Percentiles rank a stretch among this genome's conserved stretches.
These are phyloP conservation scores for roundworm (Caenorhabditis elegans) DNA, from an alignment of 1,140 invertebrate species.

Conservation along the genomic window DNA sequence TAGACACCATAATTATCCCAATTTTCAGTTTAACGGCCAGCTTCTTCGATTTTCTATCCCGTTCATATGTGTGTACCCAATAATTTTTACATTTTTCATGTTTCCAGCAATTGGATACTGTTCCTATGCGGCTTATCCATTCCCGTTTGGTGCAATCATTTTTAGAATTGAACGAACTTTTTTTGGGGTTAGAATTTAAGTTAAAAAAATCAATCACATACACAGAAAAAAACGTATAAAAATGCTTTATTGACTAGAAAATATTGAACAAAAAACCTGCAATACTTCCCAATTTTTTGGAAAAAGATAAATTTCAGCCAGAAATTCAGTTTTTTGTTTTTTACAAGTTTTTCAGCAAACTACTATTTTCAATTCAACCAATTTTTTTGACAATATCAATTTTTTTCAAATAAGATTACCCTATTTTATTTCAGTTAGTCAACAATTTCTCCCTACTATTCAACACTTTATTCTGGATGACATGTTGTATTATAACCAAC, in stretches of 20 bases:
- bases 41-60: background rate
- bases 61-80: background rate
- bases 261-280: too few species aligned
- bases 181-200: background rate
- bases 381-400: too few species aligned
- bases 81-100: background rate
- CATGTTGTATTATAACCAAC: background rate
- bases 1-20: background rate
- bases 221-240: too few species aligned
- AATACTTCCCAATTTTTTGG: too few species aligned
- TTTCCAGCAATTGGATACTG: background rate
- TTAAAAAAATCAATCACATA: too few species aligned
- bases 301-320: too few species aligned
- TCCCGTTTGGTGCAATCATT: background rate
- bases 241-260: too few species aligned
- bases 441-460: background rate
- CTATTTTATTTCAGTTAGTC: background rate
- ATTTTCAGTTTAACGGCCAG: background rate
- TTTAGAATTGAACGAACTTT: background rate
- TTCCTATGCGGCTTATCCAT: background rate
- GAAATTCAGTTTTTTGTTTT: too few species aligned
- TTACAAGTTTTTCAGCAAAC: too few species aligned
- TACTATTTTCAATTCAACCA: too few species aligned
- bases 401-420: too few species aligned
- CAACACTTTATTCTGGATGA: background rate